phyloP scores from a whole-genome alignment of 2,888 invertebrate genomes.

The Lycocerus yunnanus region DNA sequence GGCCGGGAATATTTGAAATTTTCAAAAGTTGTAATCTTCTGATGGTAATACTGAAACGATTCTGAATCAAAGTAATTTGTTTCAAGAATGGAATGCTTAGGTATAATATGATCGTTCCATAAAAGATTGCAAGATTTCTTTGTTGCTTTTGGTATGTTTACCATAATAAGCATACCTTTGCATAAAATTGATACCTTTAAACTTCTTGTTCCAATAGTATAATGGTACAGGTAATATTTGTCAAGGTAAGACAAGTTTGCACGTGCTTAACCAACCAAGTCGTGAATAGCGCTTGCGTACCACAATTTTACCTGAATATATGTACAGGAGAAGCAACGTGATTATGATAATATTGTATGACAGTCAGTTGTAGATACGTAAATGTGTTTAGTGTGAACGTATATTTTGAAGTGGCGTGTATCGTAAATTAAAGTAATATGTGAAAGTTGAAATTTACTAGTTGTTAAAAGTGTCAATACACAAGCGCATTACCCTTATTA shows the following conservation, averaged over 20 bases:
- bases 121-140: background rate
- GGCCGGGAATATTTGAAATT: no score
- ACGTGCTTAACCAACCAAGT: conserved; percentile 4
- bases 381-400: conserved; percentile 3
- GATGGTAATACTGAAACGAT: background rate
- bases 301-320: background rate
- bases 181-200: background rate
- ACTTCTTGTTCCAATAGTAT: background rate
- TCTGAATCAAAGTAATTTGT: background rate
- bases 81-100: background rate
- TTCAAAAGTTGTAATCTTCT: no score
- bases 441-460: background rate
- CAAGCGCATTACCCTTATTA: background rate
- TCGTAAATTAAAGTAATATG: conserved; percentile 1
- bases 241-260: conserved; percentile 3
- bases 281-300: conserved; percentile 4
- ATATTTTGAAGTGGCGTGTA: background rate
- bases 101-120: background rate
- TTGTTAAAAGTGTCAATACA: background rate
- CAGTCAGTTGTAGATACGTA: background rate
- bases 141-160: background rate
- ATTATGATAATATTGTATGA: conserved; percentile 1
- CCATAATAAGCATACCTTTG: background rate
- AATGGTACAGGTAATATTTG: background rate
- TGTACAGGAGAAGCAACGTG: background rate